A percentile compares a stretch with the other conserved stretches of the same genome.
Conservation (phyloP, 2,797 vertebrate species). For the Ceryle rudis region DNA sequence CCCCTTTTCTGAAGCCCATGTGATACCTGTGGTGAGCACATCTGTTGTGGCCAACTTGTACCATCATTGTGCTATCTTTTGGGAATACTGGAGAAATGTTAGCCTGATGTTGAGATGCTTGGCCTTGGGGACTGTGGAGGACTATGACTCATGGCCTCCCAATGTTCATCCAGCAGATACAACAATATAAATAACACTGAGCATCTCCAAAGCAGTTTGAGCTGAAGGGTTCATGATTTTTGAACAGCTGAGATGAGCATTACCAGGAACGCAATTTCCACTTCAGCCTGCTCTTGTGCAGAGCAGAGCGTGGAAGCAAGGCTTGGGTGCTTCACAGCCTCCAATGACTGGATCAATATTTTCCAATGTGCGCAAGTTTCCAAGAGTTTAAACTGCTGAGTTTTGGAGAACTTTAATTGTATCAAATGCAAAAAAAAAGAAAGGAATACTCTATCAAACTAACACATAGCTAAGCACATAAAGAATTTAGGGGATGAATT, state of each 20-base stretch:
- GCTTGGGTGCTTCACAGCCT: background rate
- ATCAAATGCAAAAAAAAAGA: slow-evolving; percentile 12
- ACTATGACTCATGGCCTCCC: background rate
- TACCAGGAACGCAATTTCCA: background rate
- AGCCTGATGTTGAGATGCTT: background rate
- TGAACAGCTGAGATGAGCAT: background rate
- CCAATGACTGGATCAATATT: background rate
- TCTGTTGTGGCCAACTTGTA: background rate
- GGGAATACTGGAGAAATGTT: background rate
- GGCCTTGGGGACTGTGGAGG: background rate
- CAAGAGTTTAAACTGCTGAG: slow-evolving; percentile 21
- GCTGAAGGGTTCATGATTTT: background rate
- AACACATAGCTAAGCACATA: background rate
- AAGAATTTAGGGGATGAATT: slow-evolving; percentile 11
- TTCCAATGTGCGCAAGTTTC: slow-evolving; percentile 9
- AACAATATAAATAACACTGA: background rate
- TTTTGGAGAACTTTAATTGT: slow-evolving; percentile 52
- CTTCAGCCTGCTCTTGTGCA: background rate
- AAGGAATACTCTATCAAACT: slow-evolving; percentile 15
- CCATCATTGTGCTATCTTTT: background rate
- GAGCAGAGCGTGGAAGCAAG: background rate
- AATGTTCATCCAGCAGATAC: rapidly evolving
- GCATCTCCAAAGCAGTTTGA: background rate
- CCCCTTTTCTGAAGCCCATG: background rate
- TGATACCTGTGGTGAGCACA: background rate